These are phyloP conservation scores for Ptilorrhoa leucosticta DNA, from an alignment of 2,113 vertebrate genomes.

Conservation along the genomic window DNA sequence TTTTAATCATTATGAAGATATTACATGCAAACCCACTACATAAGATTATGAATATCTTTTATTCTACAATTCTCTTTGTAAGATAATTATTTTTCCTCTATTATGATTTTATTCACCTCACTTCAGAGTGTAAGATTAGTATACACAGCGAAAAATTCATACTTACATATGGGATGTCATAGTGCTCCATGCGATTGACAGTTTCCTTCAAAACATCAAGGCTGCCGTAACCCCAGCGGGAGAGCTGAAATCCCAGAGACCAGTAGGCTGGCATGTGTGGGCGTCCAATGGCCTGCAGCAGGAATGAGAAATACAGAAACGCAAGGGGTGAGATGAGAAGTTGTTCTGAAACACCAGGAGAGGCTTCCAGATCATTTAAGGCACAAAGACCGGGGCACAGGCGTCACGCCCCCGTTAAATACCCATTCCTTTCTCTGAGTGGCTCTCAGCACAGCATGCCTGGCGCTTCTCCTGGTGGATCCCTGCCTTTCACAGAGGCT, in stretches of 20 bases:
- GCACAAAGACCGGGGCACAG: not conserved
- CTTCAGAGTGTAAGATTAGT: not conserved
- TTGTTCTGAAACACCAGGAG: not conserved
- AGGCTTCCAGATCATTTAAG: not conserved
- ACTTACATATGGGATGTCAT: constrained; percentile 81
- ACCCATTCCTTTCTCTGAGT: not conserved
- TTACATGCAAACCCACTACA: not conserved
- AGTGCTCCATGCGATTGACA: constrained; percentile 72
- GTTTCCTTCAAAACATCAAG: constrained; percentile 74
- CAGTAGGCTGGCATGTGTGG: constrained; percentile 87
- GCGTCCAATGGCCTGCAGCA: constrained; percentile 68
- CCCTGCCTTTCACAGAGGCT: not conserved
- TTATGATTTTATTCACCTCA: not conserved
- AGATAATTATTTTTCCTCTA: not conserved
- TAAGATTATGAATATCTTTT: not conserved
- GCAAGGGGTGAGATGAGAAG: not conserved
- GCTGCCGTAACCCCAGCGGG: constrained; percentile 81
- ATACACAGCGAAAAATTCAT: not conserved
- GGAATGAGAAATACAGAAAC: not conserved
- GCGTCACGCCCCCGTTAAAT: not conserved
- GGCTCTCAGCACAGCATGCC: not conserved
- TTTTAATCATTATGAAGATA: not conserved
- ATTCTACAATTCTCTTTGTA: not conserved
- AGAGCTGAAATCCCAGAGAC: constrained; percentile 87
- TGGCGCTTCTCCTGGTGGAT: not conserved